A percentile compares a stretch with the other conserved stretches of the same genome.
Evolutionary conservation across 2,797 vertebrate species (phyloP).

Genomic region (Catamblyrhynchus diadema): DNA sequence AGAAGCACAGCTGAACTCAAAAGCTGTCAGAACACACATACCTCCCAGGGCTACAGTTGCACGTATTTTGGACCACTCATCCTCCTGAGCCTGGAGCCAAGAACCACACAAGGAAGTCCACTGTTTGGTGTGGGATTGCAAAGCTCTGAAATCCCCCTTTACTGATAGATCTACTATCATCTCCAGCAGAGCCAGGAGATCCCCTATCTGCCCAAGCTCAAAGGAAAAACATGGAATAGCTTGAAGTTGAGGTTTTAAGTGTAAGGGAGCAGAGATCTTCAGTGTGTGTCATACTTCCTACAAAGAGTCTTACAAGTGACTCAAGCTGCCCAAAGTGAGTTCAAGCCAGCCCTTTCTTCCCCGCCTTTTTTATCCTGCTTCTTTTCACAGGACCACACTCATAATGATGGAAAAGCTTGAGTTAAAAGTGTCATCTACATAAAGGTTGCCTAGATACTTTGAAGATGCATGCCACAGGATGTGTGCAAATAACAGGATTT

Average conservation of each 20-base stretch:
- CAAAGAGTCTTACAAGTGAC: neutral
- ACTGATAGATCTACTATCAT: neutral
- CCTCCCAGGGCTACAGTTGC: neutral
- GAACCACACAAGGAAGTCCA: neutral
- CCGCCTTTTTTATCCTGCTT: neutral
- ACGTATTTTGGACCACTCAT: neutral
- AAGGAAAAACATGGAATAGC: neutral
- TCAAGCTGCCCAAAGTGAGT: neutral
- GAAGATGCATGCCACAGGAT: constrained; percentile 6
- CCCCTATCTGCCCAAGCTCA: neutral
- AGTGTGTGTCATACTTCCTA: neutral
- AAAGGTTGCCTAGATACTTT: constrained; percentile 13
- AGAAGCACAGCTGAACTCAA: neutral
- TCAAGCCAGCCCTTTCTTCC: neutral
- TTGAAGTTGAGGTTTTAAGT: neutral
- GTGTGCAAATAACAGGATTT: constrained; percentile 42
- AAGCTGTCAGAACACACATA: neutral
- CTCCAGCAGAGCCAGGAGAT: neutral
- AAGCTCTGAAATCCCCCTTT: neutral
- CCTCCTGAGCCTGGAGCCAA: neutral
- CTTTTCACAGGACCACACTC: neutral
- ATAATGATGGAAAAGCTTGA: neutral
- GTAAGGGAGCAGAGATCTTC: neutral
- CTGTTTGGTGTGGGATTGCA: rapidly evolving
- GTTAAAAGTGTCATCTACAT: constrained; percentile 7